Percentiles rank a stretch among this genome's conserved stretches.
Conservation (phyloP, 2,888 invertebrate genomes). For the Atrina japonica region DNA sequence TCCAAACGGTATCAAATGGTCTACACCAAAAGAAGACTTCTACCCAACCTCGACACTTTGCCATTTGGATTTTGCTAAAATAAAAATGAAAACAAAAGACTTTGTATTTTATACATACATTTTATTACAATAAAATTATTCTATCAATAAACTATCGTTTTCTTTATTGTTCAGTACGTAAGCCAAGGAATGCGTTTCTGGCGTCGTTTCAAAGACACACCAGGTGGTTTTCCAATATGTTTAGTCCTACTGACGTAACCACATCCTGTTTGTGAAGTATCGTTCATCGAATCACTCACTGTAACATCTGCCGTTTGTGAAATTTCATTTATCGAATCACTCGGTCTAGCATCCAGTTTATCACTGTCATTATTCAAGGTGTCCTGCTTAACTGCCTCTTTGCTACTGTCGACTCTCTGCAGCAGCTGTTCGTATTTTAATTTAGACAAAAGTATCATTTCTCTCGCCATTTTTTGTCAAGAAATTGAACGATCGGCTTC, state of each 20-base stretch:
- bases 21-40: conserved; percentile 30
- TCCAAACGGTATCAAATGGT: conserved; percentile 28
- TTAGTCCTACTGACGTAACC: conserved; percentile 13
- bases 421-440: conserved; percentile 18
- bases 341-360: too few species aligned
- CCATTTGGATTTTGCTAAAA: conserved; percentile 27
- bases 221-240: conserved; percentile 12
- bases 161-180: conserved; percentile 4
- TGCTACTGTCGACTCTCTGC: conserved; percentile 8
- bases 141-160: not conserved
- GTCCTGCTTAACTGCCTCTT: conserved; percentile 13
- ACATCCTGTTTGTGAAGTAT: conserved; percentile 15
- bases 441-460: not conserved
- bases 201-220: conserved; percentile 14
- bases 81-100: not conserved
- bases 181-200: conserved; percentile 19
- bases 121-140: conserved; percentile 7
- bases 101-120: not conserved
- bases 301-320: conserved; percentile 3
- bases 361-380: conserved; percentile 3
- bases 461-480: too few species aligned
- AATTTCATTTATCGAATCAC: not conserved
- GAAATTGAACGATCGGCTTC: conserved; percentile 21
- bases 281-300: conserved; percentile 4
- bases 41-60: conserved; percentile 25